A percentile compares a stretch with the other conserved stretches of the same genome.
These are phyloP conservation scores for Mythimna loreyi DNA, from an alignment of 2,888 invertebrate genomes.

Conservation along the genomic window DNA sequence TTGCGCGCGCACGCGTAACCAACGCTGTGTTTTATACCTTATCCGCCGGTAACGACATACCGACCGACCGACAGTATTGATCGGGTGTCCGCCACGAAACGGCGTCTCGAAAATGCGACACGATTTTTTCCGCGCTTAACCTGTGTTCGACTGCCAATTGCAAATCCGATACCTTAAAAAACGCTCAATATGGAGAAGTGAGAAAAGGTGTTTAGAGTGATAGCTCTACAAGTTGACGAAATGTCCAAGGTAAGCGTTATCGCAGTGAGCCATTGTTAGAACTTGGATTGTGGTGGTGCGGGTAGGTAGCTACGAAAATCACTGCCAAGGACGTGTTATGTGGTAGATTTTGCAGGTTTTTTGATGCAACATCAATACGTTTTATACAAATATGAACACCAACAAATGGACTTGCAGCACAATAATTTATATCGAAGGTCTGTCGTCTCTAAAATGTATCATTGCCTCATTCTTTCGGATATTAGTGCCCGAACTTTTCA, in stretches of 20 bases:
- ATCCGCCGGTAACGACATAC: slow-evolving; percentile 79
- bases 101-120: slow-evolving; percentile 82
- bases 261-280: slow-evolving; percentile 62
- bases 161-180: slow-evolving; percentile 45
- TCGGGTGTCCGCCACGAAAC: slow-evolving; percentile 84
- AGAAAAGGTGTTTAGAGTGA: slow-evolving; percentile 71
- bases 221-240: slow-evolving; percentile 73
- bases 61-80: slow-evolving; percentile 83
- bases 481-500: background rate
- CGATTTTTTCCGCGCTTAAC: slow-evolving; percentile 76
- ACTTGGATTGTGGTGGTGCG: slow-evolving; percentile 65
- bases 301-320: slow-evolving; percentile 80
- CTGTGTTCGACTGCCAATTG: slow-evolving; percentile 71
- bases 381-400: background rate
- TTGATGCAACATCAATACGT: background rate
- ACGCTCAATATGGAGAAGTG: slow-evolving; percentile 74
- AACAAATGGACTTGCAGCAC: background rate
- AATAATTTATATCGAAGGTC: background rate
- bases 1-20: slow-evolving; percentile 86
- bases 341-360: slow-evolving; percentile 32
- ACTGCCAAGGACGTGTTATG: slow-evolving; percentile 70
- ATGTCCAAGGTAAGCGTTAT: slow-evolving; percentile 87
- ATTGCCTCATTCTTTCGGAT: background rate
- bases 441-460: background rate
- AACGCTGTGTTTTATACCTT: slow-evolving; percentile 82